Conservation (phyloP, 2,113 vertebrate species). For the Castor canadensis region DNA sequence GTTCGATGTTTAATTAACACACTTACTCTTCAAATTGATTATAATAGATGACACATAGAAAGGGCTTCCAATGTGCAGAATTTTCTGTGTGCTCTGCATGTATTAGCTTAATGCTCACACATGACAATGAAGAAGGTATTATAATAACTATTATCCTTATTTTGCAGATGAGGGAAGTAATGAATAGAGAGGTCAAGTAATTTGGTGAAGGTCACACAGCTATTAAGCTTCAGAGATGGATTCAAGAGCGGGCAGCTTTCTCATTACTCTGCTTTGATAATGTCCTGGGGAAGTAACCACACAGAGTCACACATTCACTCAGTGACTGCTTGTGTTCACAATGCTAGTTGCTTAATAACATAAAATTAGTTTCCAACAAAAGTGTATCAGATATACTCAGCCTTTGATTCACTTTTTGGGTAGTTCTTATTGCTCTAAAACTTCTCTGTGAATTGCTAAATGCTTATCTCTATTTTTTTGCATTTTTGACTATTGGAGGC, state of each 20-base stretch:
- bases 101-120: neutral
- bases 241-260: neutral
- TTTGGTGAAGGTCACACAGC: neutral
- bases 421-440: slow-evolving; percentile 46
- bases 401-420: slow-evolving; percentile 45
- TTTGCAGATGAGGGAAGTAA: neutral
- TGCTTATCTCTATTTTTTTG: slow-evolving; percentile 56
- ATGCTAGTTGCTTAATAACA: neutral
- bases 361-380: neutral
- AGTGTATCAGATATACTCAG: neutral
- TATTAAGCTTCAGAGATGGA: neutral
- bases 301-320: neutral
- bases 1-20: neutral
- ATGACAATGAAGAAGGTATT: neutral
- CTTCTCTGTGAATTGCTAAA: slow-evolving; percentile 47
- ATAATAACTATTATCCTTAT: neutral
- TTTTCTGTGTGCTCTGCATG: neutral
- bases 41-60: neutral
- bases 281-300: neutral
- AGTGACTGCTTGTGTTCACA: neutral
- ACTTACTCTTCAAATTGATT: neutral
- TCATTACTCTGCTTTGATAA: neutral
- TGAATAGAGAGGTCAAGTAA: neutral
- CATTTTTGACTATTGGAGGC: slow-evolving; percentile 10
- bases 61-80: neutral